Evolutionary conservation across 1,140 invertebrate genomes (phyloP).

Genomic region (Ganaspis sp.): DNA sequence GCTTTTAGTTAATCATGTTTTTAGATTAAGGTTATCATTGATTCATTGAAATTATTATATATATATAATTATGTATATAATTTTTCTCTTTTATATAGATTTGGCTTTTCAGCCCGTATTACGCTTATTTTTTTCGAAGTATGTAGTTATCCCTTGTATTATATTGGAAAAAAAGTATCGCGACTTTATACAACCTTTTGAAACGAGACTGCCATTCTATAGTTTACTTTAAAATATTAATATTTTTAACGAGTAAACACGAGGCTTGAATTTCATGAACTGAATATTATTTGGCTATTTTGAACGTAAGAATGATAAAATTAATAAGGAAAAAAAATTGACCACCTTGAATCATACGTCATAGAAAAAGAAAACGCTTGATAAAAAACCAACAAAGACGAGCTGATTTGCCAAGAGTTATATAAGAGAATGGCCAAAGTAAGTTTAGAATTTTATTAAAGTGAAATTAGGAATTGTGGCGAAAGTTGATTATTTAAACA

Average conservation of each 20-base stretch:
- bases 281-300: not conserved
- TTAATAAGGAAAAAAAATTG: conserved; percentile 50
- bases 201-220: not conserved
- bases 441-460: conserved; percentile 50
- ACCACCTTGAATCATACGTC: conserved; percentile 48
- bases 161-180: conserved; percentile 32
- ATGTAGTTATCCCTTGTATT: conserved; percentile 38
- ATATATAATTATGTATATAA: too few relatives aligned
- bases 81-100: conserved; percentile 42
- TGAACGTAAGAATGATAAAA: not conserved
- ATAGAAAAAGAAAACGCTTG: conserved; percentile 9
- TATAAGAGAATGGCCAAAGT: conserved; percentile 56
- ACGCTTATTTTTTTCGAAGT: conserved; percentile 60
- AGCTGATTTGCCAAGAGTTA: conserved; percentile 40
- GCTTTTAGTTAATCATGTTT: conserved; percentile 68
- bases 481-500: not conserved
- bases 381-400: conserved; percentile 3
- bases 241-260: not conserved
- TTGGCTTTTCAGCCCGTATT: conserved; percentile 43
- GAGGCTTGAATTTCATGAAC: conserved; percentile 27
- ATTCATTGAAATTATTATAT: conserved; percentile 9
- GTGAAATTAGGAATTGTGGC: conserved; percentile 45
- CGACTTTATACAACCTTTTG: not conserved
- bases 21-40: conserved; percentile 53
- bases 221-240: not conserved